phyloP scores from a whole-genome alignment of 2,113 vertebrate genomes.

The Hypomesus transpacificus region DNA sequence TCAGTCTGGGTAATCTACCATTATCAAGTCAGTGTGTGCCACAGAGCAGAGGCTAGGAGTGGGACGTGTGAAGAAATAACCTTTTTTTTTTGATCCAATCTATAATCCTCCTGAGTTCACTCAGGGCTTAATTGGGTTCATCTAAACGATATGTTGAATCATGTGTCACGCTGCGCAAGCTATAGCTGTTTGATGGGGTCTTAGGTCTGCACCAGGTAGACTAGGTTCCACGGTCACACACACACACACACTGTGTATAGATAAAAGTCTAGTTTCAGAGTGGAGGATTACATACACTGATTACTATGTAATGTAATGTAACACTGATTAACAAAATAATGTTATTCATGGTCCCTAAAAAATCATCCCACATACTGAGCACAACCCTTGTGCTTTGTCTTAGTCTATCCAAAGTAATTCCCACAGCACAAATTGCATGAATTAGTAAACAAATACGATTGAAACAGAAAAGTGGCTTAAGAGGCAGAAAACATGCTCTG shows the following conservation, averaged over 20 bases:
- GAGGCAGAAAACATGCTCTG: neutral
- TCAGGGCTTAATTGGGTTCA: slow-evolving; percentile 39
- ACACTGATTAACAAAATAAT: no score
- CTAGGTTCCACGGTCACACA: neutral
- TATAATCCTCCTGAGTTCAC: slow-evolving; percentile 42
- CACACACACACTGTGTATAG: neutral
- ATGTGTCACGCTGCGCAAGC: slow-evolving; percentile 16
- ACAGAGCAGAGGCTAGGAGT: neutral
- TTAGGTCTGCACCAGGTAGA: slow-evolving; percentile 7
- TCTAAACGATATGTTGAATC: slow-evolving; percentile 19
- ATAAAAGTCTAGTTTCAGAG: no score
- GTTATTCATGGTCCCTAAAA: no score
- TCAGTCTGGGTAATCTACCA: slow-evolving; percentile 44
- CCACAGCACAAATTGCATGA: no score
- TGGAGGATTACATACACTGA: no score
- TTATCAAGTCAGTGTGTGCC: slow-evolving; percentile 47
- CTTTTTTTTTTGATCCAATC: slow-evolving; percentile 38
- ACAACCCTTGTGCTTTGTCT: no score
- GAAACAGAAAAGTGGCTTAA: no score
- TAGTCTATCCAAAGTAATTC: no score
- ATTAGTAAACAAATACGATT: no score
- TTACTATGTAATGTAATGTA: no score
- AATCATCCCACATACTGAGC: no score
- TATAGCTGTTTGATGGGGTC: slow-evolving; percentile 21
- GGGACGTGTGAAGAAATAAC: slow-evolving; percentile 33